Evolutionary conservation across 2,797 vertebrate genomes (phyloP).

Genomic region (Ceyx erithaca): DNA sequence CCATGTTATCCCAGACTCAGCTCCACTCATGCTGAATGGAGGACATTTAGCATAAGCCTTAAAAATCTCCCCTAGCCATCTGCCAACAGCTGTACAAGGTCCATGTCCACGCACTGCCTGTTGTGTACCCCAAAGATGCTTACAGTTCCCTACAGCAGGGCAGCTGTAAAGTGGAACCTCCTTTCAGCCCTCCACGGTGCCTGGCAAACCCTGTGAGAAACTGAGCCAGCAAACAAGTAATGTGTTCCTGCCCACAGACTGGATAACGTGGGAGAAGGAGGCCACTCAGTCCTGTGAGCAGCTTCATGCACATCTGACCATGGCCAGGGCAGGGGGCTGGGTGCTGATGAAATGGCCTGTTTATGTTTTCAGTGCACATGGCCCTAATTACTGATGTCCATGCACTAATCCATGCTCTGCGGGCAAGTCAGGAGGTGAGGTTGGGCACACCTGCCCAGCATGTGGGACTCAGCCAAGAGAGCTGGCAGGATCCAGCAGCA

Average conservation of each 20-base stretch:
- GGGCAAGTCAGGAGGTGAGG: constrained; percentile 12
- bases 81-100: neutral
- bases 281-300: neutral
- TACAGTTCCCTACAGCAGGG: neutral
- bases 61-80: neutral
- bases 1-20: neutral
- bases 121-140: neutral
- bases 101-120: rapidly evolving
- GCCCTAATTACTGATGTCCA: constrained; percentile 37
- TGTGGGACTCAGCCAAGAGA: neutral
- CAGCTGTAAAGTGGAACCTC: neutral
- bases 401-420: constrained; percentile 32
- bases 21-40: neutral
- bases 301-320: neutral
- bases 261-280: neutral
- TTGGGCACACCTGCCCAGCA: neutral
- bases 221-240: neutral
- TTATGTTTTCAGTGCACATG: constrained; percentile 40
- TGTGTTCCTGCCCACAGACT: neutral
- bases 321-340: neutral
- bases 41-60: neutral
- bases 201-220: neutral
- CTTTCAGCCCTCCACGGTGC: rapidly evolving
- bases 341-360: constrained; percentile 33
- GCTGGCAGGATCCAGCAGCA: rapidly evolving